Base-by-base conservation (phyloP, 2,797 vertebrate genomes). In the Cynopterus sphinx region DNA sequence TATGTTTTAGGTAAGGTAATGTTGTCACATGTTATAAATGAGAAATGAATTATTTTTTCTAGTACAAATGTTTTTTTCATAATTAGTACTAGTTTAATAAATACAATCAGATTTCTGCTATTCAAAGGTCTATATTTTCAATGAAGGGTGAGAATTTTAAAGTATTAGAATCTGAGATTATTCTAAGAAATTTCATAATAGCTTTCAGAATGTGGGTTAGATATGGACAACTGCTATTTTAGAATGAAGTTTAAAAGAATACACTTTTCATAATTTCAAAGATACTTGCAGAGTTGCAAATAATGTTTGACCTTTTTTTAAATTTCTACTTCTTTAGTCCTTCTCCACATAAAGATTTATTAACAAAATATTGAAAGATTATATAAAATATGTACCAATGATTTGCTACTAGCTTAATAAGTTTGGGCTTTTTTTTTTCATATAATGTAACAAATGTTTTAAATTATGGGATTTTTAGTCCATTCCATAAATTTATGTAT, bases 211-310 rank as follows among this genome's bases (percentile, higher is more conserved):
- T 84, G 11, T 81, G 11, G n/a, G 6, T 67, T 86, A 70, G 6
- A 67, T 21, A 7, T 73, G 9, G 26, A 77, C 49, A 87, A 43
- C 36, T 65, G 26, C n/a, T 81, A 78, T 84, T 92, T 94, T 61
- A 73, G n/a, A 74, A 59, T 88, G 7, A 87, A n/a, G 1, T 68
- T 89, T 89, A 90, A 93, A 94, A 49, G 22, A 68, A 71, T 63
- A 57, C 3, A 57, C 6, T 24, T 86, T 78, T 82, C 51, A 90
- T 53, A 79, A 92, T 53, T 87, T 95, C 26, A 63, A 17, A 82
- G 17, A 3, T 63, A 90, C 8, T 63, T 87, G 2, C 2, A 83
- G 31, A 46, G 6, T 59, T 73, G 11, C 39, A 88, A 81, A 82
- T 53, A 89, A 21, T 78, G 3, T 91, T 88, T 82, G 39, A 31